phyloP scores from a whole-genome alignment of 2,113 vertebrate genomes.

The Toxotes jaculatrix region DNA sequence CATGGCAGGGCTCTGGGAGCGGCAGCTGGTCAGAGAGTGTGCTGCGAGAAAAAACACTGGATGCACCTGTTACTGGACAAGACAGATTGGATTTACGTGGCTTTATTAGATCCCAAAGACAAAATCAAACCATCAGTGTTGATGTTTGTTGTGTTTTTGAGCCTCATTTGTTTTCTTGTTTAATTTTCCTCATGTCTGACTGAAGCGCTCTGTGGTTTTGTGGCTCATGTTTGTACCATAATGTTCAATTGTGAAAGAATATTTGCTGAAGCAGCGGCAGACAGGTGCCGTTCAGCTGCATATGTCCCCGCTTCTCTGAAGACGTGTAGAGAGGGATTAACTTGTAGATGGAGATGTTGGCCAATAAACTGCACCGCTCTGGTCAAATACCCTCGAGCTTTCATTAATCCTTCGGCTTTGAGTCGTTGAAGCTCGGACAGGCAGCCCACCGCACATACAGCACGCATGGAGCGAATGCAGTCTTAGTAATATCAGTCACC shows the following conservation, averaged over 20 bases:
- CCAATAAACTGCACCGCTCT: neutral
- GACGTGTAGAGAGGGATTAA: constrained; percentile 7
- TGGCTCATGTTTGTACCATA: neutral
- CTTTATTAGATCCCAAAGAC: neutral
- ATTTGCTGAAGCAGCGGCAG: constrained; percentile 7
- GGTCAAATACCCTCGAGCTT: constrained; percentile 4
- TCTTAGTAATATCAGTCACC: neutral
- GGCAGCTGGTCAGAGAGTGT: constrained; percentile 58
- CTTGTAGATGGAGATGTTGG: neutral
- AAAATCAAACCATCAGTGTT: neutral
- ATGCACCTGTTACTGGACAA: constrained; percentile 57
- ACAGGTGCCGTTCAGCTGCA: neutral
- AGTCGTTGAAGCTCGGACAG: constrained; percentile 12
- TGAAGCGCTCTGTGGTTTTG: neutral
- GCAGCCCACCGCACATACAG: constrained; percentile 5
- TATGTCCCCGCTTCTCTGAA: neutral
- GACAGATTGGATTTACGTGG: neutral
- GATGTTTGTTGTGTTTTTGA: neutral
- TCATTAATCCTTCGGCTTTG: constrained; percentile 24
- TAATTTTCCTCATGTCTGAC: neutral
- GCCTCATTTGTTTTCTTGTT: neutral
- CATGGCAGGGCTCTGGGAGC: constrained; percentile 26
- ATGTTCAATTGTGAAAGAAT: neutral
- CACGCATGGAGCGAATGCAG: neutral
- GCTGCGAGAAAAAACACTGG: constrained; percentile 18